These are phyloP conservation scores for Meloe dianella DNA, from an alignment of 2,888 invertebrate species.

Conservation along the genomic window DNA sequence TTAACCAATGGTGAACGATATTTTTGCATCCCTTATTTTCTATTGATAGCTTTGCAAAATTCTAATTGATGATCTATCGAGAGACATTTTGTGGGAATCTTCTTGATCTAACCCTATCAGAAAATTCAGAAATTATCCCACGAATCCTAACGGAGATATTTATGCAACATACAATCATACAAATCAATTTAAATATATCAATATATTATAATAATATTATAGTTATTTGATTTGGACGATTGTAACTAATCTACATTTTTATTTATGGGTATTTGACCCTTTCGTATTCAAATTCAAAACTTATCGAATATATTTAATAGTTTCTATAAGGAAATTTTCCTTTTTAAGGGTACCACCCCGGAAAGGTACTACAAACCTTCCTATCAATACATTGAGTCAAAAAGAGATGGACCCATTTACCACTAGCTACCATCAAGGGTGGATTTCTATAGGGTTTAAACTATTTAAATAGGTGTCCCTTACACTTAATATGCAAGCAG, in stretches of 20 bases:
- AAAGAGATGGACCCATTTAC: slow-evolving; percentile 7
- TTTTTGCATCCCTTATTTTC: slow-evolving; percentile 1
- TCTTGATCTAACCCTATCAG: slow-evolving; percentile 50
- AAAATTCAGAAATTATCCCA: slow-evolving; percentile 55
- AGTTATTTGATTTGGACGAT: slow-evolving; percentile 41
- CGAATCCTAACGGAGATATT: slow-evolving; percentile 53
- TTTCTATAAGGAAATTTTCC: slow-evolving; percentile 55
- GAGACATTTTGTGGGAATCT: slow-evolving; percentile 47
- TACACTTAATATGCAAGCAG: slow-evolving; percentile 62
- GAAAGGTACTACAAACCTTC: background rate
- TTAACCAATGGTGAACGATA: background rate
- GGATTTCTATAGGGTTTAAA: slow-evolving; percentile 45
- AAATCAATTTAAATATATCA: slow-evolving; percentile 28
- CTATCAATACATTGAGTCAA: background rate
- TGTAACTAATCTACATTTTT: slow-evolving; percentile 58
- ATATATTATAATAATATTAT: slow-evolving; percentile 7
- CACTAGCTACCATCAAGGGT: slow-evolving; percentile 29
- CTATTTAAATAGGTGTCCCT: slow-evolving; percentile 59
- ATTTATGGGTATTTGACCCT: slow-evolving; percentile 55
- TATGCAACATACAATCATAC: slow-evolving; percentile 51
- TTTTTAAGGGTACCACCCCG: slow-evolving; percentile 44
- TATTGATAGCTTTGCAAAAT: slow-evolving; percentile 25
- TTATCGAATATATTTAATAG: slow-evolving; percentile 60
- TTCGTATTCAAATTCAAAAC: slow-evolving; percentile 57
- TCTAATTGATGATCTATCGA: slow-evolving; percentile 43